phyloP scores from a whole-genome alignment of 2,113 vertebrate species.

The Scalopus aquaticus region DNA sequence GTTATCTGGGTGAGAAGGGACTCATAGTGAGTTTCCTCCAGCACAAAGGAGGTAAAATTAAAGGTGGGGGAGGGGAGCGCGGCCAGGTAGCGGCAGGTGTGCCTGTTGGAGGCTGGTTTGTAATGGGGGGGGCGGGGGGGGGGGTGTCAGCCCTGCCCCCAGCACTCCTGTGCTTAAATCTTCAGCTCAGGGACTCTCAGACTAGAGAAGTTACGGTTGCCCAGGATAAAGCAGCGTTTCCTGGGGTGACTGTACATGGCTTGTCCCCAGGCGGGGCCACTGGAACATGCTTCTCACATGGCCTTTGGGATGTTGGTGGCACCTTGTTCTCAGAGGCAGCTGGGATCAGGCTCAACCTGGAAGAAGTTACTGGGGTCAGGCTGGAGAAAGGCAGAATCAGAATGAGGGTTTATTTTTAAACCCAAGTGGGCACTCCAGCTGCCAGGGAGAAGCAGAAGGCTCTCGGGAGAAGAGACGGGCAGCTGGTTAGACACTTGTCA shows the following conservation, averaged over 20 bases:
- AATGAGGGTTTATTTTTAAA: slow-evolving; percentile 65
- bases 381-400: slow-evolving; percentile 50
- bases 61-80: too few species aligned
- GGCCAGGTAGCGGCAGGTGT: neutral
- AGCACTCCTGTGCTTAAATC: neutral
- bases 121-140: too few species aligned
- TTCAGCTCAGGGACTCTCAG: neutral
- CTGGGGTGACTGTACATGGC: accelerated
- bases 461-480: slow-evolving; percentile 57
- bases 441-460: slow-evolving; percentile 51
- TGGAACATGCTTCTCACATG: neutral
- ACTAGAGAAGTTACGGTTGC: neutral
- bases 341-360: neutral
- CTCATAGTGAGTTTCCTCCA: neutral
- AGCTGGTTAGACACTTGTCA: slow-evolving; percentile 56
- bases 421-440: slow-evolving; percentile 66
- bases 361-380: neutral
- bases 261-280: neutral
- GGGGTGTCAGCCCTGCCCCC: neutral
- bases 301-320: neutral
- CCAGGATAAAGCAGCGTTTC: neutral
- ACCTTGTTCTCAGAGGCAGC: neutral
- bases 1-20: neutral
- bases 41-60: neutral
- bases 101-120: neutral